Percentiles rank a stretch among this genome's conserved stretches.
Evolutionary conservation across 2,888 invertebrate species (phyloP).

Genomic region (Melinaea menophilus): DNA sequence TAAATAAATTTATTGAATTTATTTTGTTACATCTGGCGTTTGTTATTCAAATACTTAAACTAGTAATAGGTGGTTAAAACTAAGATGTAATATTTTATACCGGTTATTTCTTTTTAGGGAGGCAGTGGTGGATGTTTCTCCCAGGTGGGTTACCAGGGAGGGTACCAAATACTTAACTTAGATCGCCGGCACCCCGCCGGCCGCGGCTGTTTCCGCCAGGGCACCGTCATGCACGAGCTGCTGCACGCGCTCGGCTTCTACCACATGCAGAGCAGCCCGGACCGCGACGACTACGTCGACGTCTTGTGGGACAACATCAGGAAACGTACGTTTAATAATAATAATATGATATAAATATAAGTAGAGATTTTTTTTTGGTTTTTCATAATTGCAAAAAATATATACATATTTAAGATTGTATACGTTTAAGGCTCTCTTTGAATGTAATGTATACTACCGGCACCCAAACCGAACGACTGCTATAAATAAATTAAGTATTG

Average conservation of each 20-base stretch:
- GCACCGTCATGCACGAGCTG: slow-evolving; percentile 87
- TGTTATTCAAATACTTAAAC: too few relatives aligned
- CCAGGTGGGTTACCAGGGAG: slow-evolving; percentile 71
- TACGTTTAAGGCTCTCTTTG: slow-evolving; percentile 3
- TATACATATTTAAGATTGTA: too few relatives aligned
- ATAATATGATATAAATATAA: background rate
- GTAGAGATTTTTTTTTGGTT: too few relatives aligned
- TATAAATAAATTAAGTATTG: slow-evolving; percentile 7
- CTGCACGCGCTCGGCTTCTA: slow-evolving; percentile 89
- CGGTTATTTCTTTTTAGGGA: slow-evolving; percentile 45
- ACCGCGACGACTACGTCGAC: slow-evolving; percentile 86
- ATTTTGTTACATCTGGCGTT: too few relatives aligned
- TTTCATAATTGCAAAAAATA: too few relatives aligned
- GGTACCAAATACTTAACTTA: slow-evolving; percentile 77
- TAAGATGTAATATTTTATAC: background rate
- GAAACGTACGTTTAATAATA: slow-evolving; percentile 59
- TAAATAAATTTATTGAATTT: too few relatives aligned
- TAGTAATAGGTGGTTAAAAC: too few relatives aligned
- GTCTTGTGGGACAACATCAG: slow-evolving; percentile 85
- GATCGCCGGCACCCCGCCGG: slow-evolving; percentile 74
- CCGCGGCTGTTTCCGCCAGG: slow-evolving; percentile 79
- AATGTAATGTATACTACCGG: background rate
- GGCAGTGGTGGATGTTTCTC: slow-evolving; percentile 71
- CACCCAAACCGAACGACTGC: background rate
- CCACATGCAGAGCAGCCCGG: slow-evolving; percentile 88